phyloP scores from a whole-genome alignment of 1,140 invertebrate species.

The Aphelinus atriplicis region DNA sequence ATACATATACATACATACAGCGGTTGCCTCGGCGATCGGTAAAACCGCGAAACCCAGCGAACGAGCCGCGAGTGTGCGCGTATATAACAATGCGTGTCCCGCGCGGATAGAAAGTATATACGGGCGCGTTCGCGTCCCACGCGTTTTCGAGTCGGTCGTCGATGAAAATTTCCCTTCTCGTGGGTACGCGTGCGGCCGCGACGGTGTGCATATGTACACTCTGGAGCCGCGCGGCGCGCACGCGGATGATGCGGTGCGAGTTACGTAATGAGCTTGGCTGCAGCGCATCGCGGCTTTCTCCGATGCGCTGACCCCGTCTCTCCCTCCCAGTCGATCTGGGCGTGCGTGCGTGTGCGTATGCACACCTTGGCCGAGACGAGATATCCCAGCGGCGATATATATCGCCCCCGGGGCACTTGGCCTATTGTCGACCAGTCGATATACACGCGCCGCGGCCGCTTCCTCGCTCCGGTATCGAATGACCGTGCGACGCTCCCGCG shows the following conservation, averaged over 20 bases:
- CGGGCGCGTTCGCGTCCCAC: not conserved
- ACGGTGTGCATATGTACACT: not conserved
- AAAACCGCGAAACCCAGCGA: too few species aligned
- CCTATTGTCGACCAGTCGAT: slow-evolving; percentile 5
- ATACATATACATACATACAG: not conserved
- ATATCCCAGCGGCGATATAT: slow-evolving; percentile 2
- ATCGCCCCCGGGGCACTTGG: slow-evolving; percentile 10
- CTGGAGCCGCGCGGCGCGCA: not conserved
- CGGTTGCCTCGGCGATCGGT: not conserved
- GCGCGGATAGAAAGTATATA: too few species aligned
- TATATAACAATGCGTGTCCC: too few species aligned
- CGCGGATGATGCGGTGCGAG: not conserved
- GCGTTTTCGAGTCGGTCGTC: not conserved
- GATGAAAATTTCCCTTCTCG: not conserved
- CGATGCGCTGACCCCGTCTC: slow-evolving; percentile 53
- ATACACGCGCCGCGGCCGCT: not conserved
- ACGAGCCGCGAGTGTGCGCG: too few species aligned
- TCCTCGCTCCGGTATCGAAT: not conserved
- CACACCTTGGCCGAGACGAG: not conserved
- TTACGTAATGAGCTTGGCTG: not conserved
- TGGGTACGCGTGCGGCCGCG: not conserved
- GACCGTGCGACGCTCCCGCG: not conserved
- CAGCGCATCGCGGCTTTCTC: slow-evolving; percentile 52
- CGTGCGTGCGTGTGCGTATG: too few species aligned
- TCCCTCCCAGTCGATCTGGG: too few species aligned